These are phyloP conservation scores for Thysanoteuthis rhombus DNA, from an alignment of 2,888 invertebrate genomes.

Conservation along the genomic window DNA sequence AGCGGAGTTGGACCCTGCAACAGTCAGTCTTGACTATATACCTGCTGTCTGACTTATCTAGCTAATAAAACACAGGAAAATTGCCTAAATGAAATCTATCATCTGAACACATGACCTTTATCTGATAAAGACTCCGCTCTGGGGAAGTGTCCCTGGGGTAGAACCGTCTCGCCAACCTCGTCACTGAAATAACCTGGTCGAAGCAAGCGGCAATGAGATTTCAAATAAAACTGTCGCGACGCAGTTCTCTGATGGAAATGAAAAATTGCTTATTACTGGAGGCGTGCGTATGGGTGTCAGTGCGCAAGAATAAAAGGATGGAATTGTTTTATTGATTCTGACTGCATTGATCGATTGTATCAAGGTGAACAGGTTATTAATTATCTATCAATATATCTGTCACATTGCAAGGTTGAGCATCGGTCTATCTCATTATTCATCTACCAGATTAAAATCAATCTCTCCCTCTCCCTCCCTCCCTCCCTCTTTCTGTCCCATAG, in stretches of 20 bases:
- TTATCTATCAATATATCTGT: neutral
- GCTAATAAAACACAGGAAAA: neutral
- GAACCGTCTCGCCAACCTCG: too few species aligned
- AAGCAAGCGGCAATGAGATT: neutral
- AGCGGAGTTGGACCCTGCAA: too few species aligned
- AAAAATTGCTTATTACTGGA: neutral
- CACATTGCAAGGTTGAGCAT: neutral
- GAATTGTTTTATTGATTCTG: neutral
- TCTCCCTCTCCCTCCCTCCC: too few species aligned
- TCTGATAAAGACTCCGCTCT: neutral
- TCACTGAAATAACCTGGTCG: neutral
- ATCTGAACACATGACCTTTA: neutral
- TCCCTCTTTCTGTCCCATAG: too few species aligned
- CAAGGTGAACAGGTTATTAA: neutral
- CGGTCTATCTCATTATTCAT: neutral
- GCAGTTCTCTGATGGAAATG: neutral
- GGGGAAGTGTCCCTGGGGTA: neutral
- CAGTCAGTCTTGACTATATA: too few species aligned
- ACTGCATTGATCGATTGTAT: neutral
- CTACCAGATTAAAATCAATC: too few species aligned
- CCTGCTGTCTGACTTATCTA: neutral
- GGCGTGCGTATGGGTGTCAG: neutral
- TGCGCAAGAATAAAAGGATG: neutral
- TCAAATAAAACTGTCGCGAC: neutral
- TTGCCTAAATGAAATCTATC: neutral